Base-by-base conservation (phyloP, 1,140 invertebrate genomes). In the Neodiprion virginianus region DNA sequence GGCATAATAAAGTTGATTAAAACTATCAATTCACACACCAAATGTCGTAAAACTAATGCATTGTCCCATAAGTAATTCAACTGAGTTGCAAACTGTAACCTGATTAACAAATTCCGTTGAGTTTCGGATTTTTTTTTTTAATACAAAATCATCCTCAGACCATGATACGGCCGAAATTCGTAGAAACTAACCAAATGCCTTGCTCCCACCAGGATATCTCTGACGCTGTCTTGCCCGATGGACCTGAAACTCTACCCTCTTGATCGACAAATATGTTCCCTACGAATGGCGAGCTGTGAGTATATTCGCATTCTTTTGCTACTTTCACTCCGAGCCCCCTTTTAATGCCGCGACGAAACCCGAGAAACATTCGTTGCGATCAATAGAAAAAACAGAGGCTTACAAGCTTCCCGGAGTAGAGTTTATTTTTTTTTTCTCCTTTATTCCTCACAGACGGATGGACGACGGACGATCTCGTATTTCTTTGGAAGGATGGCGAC, bases 261-360 rank as follows among this genome's bases (percentile, higher is more conserved):
- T 82, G 97, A 98, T 89, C 93, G 95, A 83, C 97, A 98, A 90
- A 93, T 94, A 67, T 98, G 97, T 87, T 96, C 96, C 68, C 90
- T 98, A 71, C 91, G 95, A 81, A 97, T 98, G 96, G 96, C 96
- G 77, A 98, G 96, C 85, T 98, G 97, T 98, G 88, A 97, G 96
- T 96, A 89, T 47, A 49, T 72, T 40, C 28, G 5, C 28, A 5
- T 40, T 40, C 2, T 40, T 40, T 40, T 40, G 28, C 28, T 40
- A 40, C 28, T 40, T 40, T 40, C 28, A 40, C 28, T 40, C 28
- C 28, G 28, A 40, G 11, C 40, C 48, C 67, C 67, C 69, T 70
- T 47, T 49, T 75, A 21, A 66, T 50, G 17, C 7, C 1, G 21
- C 14, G 21, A 66, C 14, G 21, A n/a, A 21, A 21, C 21, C 14